Evolutionary conservation across 1,140 invertebrate genomes (phyloP), one percentile per base, ranked within the genome.

Genomic region (Bombus difficillimus): DNA sequence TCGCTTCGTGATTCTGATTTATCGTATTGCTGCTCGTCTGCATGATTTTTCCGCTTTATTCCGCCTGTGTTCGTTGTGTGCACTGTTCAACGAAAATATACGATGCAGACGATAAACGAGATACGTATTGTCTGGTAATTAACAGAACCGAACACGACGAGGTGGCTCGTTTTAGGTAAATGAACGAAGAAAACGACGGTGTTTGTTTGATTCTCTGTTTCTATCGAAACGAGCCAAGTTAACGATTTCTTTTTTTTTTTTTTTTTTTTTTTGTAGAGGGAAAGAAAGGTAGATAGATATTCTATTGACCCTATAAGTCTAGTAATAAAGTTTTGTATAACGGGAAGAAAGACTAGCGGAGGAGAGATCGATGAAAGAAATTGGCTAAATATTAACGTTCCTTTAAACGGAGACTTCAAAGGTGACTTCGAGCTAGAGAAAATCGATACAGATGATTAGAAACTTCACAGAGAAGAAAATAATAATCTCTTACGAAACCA

Each of bases 1-100:
- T 74, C 43, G 75, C 25, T n/a, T n/a, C n/a, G 59, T 28, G 57
- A 57, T 72, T 73, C 62, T 80, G 86, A 88, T 88, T 88, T 80
- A 86, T 86, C 32, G 83, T 69, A n/a, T 47, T 1, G 37, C 53
- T 39, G 57, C 32, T 15, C 47, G 64, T 47, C 25, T 41, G 39
- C 53, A 43, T 68, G 22, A 34, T 32, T 74, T 39, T 81, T 59
- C 69, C 47, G 25, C n/a, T 68, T 75, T 68, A 37, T 68, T 62
- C 43, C n/a, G 34, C 28, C 15, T 39, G 32, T 3, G n/a, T 62
- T 62, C 59, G 59, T 62, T 62, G 12, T 62, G 12, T n/a, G 59
- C 28, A 2, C 22, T 22, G 47, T 12, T 34, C 41, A 22, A 59
- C 66, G 53, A 25, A 79, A 69, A 71, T 72, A 71, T 79, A 79